phyloP scores from a whole-genome alignment of 2,888 invertebrate genomes.

The Allolobophora icterica region DNA sequence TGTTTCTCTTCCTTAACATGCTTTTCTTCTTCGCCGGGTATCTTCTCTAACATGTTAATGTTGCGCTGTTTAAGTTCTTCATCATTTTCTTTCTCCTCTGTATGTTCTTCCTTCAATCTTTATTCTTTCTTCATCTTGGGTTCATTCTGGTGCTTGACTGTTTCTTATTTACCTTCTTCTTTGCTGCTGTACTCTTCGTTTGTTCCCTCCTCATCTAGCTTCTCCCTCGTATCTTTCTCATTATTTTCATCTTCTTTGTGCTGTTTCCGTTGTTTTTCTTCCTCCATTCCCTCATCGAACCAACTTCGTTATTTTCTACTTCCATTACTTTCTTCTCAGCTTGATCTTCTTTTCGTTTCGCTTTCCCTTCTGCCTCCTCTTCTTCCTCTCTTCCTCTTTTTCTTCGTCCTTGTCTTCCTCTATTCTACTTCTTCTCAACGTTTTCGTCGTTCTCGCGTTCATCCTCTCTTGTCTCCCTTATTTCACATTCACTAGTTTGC shows the following conservation, averaged over 20 bases:
- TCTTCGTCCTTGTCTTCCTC: neutral
- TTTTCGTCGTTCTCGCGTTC: neutral
- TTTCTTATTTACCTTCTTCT: no score
- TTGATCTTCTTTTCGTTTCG: neutral
- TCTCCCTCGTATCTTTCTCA: no score
- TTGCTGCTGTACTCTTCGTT: no score
- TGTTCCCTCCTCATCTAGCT: no score
- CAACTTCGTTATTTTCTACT: neutral
- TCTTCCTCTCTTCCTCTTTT: neutral
- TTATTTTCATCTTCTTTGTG: neutral
- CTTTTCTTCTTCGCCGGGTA: neutral
- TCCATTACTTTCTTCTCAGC: neutral
- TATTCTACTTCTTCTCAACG: no score
- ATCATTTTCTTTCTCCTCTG: no score
- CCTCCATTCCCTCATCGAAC: neutral
- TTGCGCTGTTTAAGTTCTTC: no score
- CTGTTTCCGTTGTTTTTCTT: neutral
- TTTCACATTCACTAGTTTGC: neutral
- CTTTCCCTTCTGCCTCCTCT: neutral
- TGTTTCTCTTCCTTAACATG: neutral
- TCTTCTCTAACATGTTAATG: neutral
- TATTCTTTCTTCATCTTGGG: no score
- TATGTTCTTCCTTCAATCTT: no score
- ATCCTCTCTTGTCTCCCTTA: neutral
- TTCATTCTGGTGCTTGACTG: no score